Conservation (phyloP, 2,888 invertebrate species). For the Polydrusus cervinus region DNA sequence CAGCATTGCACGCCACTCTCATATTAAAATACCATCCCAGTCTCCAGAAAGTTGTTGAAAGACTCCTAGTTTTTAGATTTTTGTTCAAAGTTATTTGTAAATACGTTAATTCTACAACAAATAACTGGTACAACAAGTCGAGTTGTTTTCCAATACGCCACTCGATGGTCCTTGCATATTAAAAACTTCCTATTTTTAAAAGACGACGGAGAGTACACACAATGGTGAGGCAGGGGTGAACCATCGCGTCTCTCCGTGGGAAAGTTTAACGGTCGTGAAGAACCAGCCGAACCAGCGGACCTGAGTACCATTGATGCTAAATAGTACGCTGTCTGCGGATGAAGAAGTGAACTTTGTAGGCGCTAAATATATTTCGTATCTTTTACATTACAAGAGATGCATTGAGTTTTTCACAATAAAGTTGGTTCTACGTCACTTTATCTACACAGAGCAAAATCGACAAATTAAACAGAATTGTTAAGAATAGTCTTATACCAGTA, state of each 20-base stretch:
- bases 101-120: no score
- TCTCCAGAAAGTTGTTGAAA: no score
- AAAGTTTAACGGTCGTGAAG: constrained; percentile 54
- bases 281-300: constrained; percentile 44
- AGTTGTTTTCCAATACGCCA: neutral
- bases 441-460: no score
- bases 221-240: constrained; percentile 45
- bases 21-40: no score
- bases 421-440: no score
- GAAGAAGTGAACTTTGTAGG: constrained; percentile 14
- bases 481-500: no score
- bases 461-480: no score
- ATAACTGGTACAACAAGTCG: no score
- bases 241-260: constrained; percentile 44
- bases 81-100: no score
- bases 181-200: neutral
- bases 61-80: no score
- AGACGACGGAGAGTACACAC: constrained; percentile 24
- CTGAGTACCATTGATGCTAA: constrained; percentile 48
- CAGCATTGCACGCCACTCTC: no score
- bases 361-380: constrained; percentile 14
- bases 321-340: constrained; percentile 37
- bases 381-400: neutral
- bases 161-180: neutral
- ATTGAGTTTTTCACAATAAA: no score